phyloP scores from a whole-genome alignment of 2,888 invertebrate genomes.

The Stenoptilia bipunctidactyla region DNA sequence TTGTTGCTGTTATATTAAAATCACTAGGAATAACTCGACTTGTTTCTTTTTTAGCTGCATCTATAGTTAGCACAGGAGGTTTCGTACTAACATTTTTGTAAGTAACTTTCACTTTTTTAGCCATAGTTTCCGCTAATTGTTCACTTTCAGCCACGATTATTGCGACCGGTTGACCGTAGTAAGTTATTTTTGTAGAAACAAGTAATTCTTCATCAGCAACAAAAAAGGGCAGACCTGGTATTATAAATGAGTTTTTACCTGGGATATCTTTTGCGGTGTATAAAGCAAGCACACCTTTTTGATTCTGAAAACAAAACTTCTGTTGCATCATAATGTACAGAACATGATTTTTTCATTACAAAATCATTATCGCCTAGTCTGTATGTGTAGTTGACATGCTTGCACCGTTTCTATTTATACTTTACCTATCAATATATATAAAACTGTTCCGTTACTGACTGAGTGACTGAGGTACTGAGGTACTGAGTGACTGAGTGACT shows the following conservation, averaged over 20 bases:
- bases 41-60: conserved; percentile 58
- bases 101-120: conserved; percentile 60
- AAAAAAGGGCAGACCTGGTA: conserved; percentile 12
- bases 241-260: conserved; percentile 72
- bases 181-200: conserved; percentile 62
- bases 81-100: conserved; percentile 48
- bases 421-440: too few species aligned
- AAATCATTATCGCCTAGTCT: too few species aligned
- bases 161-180: conserved; percentile 79
- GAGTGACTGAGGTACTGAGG: too few species aligned
- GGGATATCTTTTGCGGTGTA: conserved; percentile 75
- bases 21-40: conserved; percentile 27
- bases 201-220: conserved; percentile 49
- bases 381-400: too few species aligned
- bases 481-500: too few species aligned
- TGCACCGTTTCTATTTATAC: too few species aligned
- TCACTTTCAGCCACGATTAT: conserved; percentile 76
- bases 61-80: conserved; percentile 37
- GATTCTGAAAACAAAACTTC: conserved; percentile 39
- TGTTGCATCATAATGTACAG: too few species aligned
- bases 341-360: too few species aligned
- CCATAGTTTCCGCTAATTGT: conserved; percentile 70
- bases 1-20: conserved; percentile 23
- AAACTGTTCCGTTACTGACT: too few species aligned
- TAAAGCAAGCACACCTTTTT: conserved; percentile 74